These are phyloP conservation scores for Pimephales promelas DNA, from an alignment of 2,113 vertebrate genomes.

Conservation along the genomic window DNA sequence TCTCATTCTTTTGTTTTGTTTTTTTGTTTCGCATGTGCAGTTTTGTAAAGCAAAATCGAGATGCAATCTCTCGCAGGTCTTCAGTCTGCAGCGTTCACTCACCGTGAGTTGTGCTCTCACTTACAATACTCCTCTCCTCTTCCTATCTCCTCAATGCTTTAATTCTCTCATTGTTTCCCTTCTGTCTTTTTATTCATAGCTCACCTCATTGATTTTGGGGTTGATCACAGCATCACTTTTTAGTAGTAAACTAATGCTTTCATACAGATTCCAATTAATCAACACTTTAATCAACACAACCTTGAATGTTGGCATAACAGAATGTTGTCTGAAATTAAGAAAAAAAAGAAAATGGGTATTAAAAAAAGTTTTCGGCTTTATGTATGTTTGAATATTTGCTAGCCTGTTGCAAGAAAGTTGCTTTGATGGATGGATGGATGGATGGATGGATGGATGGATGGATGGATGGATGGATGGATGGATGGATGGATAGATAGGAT, in stretches of 20 bases:
- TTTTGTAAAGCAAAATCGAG: slow-evolving; percentile 99
- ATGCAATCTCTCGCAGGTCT: slow-evolving; percentile 95
- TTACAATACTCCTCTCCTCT: neutral
- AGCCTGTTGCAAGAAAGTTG: neutral
- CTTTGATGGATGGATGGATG: neutral
- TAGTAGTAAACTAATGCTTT: neutral
- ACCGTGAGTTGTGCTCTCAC: slow-evolving; percentile 80
- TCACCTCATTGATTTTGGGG: slow-evolving; percentile 1
- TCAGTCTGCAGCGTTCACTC: slow-evolving; percentile 99
- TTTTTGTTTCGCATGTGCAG: slow-evolving; percentile 93
- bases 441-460: neutral
- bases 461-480: neutral
- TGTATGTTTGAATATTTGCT: neutral
- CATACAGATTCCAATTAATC: neutral
- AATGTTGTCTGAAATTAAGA: neutral
- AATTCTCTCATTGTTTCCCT: neutral
- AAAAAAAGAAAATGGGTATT: neutral
- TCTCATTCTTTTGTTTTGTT: slow-evolving; percentile 80
- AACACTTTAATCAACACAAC: neutral
- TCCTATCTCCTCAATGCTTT: neutral
- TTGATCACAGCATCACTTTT: neutral
- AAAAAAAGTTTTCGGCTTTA: neutral
- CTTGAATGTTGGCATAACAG: neutral
- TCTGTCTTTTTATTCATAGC: slow-evolving; percentile 7
- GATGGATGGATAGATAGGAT: neutral